Evolutionary conservation across 2,797 vertebrate species (phyloP).

Genomic region (Crossoptilon crossoptilon): DNA sequence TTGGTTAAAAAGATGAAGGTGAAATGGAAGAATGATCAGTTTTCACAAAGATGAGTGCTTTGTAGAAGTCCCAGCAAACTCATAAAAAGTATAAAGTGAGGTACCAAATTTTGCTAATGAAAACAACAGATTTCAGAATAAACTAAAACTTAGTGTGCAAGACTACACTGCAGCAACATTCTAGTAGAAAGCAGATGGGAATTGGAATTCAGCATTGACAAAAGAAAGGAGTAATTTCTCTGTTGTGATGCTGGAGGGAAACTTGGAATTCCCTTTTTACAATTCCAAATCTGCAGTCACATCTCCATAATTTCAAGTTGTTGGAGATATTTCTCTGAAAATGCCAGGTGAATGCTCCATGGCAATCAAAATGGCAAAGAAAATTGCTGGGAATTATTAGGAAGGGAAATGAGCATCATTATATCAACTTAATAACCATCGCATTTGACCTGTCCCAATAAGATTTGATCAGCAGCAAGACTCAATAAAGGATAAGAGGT

Average conservation of each 20-base stretch:
- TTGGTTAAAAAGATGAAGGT: background rate
- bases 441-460: background rate
- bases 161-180: background rate
- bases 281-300: background rate
- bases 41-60: background rate
- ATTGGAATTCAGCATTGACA: background rate
- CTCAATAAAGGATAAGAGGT: background rate
- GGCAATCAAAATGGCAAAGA: background rate
- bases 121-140: background rate
- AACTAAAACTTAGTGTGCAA: background rate
- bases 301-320: background rate
- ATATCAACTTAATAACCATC: background rate
- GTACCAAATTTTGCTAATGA: background rate
- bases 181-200: background rate
- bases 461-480: background rate
- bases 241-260: background rate
- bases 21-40: background rate
- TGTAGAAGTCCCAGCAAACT: background rate
- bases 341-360: background rate
- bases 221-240: background rate
- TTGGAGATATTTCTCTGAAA: background rate
- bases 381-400: background rate
- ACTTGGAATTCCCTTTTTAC: background rate
- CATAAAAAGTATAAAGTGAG: background rate
- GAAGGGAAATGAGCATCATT: background rate